Evolutionary conservation across 2,888 invertebrate species (phyloP), one percentile per base, ranked within the genome.

Genomic region (Synanthedon andrenaeformis): DNA sequence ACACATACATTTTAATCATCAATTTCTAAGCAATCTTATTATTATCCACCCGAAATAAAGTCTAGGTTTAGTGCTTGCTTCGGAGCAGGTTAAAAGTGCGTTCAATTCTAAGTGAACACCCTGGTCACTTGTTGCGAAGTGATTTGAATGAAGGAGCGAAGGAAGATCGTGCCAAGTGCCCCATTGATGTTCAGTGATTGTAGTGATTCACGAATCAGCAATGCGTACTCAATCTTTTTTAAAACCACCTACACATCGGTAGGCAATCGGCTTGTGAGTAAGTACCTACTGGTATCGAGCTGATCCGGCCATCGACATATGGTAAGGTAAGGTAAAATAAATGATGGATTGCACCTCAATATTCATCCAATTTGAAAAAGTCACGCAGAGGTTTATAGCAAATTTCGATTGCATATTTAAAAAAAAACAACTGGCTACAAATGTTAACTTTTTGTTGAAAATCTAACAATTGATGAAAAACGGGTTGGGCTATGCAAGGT

Each of bases 21-120:
- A 35, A 35, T 35, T 17, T 23, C 19, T 4, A 17, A 49, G 23
- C 17, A 49, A 35, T 13, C 19, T 13, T 14, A 41, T 19, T 13
- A n/a, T 45, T 13, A 17, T 42, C 41, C 12, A 49, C 10, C 23
- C 17, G 57, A 56, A 57, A n/a, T 28, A 11, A 5, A 56, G 62
- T 62, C 58, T 59, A 61, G 66, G 65, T 62, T 64, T 60, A 66
- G 72, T 72, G 73, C 64, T 59, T 61, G 62, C 56, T 63, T 65
- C 64, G 59, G 59, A 77, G 66, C 72, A 73, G 79, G 73, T 79
- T 82, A 78, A 79, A 80, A 77, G 78, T 82, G 78, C 70, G 74
- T 79, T 70, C 72, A 72, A 79, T 77, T 74, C 74, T 66, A 64
- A 65, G 72, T 75, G 70, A 76, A 72, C 75, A 69, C 70, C 69